Conservation (phyloP, 2,113 vertebrate genomes). For the Notiomystis cincta region DNA sequence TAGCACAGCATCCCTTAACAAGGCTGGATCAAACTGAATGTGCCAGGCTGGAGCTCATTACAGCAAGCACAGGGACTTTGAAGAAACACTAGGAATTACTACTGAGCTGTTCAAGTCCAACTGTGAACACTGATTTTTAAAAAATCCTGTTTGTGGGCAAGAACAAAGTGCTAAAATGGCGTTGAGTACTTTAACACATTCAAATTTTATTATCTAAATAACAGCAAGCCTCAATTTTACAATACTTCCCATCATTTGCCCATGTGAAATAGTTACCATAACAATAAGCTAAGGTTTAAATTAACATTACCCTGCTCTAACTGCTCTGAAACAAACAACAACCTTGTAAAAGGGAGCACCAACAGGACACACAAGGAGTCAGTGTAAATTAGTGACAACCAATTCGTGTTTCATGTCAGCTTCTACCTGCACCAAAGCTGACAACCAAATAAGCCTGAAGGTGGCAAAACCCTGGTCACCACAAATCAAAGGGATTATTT, state of each 20-base stretch:
- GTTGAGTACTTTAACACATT: background rate
- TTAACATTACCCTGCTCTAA: background rate
- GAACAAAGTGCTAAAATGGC: background rate
- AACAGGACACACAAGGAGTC: background rate
- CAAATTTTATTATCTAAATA: background rate
- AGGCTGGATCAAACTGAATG: background rate
- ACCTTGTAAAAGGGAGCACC: background rate
- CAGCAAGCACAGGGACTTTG: background rate
- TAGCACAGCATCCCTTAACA: background rate
- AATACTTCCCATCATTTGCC: background rate
- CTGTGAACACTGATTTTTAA: background rate
- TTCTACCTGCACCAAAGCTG: too few relatives aligned
- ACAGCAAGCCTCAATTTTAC: background rate
- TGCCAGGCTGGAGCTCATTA: background rate
- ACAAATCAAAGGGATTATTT: too few relatives aligned
- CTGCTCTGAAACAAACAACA: background rate
- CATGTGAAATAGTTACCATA: background rate
- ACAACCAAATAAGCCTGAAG: too few relatives aligned
- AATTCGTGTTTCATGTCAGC: background rate
- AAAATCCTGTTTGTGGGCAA: background rate
- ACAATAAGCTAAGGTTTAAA: background rate
- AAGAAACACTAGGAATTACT: background rate
- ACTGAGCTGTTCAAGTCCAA: background rate
- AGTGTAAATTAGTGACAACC: background rate
- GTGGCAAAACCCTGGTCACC: too few relatives aligned